Conservation (phyloP, 2,113 vertebrate genomes). For the Neomonachus schauinslandi region DNA sequence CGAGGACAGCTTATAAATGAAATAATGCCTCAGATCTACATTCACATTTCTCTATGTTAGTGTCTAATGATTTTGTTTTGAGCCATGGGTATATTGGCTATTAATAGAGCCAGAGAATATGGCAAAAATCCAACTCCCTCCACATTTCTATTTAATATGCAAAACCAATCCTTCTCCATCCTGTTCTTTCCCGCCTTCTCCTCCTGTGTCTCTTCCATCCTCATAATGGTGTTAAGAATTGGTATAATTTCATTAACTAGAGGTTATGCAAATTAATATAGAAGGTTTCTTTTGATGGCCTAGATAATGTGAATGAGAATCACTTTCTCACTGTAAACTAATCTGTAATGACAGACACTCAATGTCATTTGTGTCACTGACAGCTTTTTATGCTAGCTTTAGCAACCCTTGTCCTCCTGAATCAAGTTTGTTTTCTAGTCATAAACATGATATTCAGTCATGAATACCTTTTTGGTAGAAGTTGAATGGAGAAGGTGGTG, state of each 20-base stretch:
- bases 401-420: background rate
- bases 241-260: constrained; percentile 43
- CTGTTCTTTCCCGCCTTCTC: constrained; percentile 39
- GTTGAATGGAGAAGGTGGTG: background rate
- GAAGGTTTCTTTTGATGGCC: constrained; percentile 42
- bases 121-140: constrained; percentile 50
- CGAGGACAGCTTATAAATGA: constrained; percentile 53
- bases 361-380: constrained; percentile 38
- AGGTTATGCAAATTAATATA: constrained; percentile 44
- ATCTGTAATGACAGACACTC: background rate
- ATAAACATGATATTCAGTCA: background rate
- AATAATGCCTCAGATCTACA: constrained; percentile 51
- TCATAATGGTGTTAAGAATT: constrained; percentile 50
- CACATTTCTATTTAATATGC: constrained; percentile 71
- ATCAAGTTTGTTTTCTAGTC: constrained; percentile 51
- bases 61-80: constrained; percentile 60
- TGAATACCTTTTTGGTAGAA: constrained; percentile 13
- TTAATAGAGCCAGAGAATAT: constrained; percentile 57
- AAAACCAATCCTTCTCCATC: constrained; percentile 54
- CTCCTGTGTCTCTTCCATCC: constrained; percentile 55
- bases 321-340: constrained; percentile 42
- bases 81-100: constrained; percentile 31
- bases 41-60: constrained; percentile 20
- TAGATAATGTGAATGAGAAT: constrained; percentile 47
- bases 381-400: constrained; percentile 31